These are phyloP conservation scores for Dipodomys stephensi DNA, from an alignment of 2,113 vertebrate species.

Conservation along the genomic window DNA sequence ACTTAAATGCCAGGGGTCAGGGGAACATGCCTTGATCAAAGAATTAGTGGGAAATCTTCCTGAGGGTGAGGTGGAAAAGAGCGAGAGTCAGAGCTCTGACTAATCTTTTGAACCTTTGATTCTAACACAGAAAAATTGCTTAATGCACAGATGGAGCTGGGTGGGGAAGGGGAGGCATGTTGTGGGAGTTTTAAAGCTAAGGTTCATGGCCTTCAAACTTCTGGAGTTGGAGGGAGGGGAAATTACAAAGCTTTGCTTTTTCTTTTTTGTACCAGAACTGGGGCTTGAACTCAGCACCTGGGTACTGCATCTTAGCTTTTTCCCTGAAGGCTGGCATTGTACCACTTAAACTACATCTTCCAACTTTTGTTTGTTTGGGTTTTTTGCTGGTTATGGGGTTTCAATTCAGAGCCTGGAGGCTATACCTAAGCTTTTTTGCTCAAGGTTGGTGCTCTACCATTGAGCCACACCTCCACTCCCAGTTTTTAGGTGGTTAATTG, in stretches of 20 bases:
- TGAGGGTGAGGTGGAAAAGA: constrained; percentile 59
- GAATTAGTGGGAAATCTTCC: constrained; percentile 70
- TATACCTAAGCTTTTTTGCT: too few species aligned
- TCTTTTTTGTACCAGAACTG: too few species aligned
- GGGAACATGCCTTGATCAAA: constrained; percentile 35
- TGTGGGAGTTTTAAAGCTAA: constrained; percentile 49
- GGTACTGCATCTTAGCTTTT: too few species aligned
- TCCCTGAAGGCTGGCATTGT: too few species aligned
- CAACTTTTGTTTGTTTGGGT: too few species aligned
- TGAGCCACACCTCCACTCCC: too few species aligned
- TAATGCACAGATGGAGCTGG: constrained; percentile 56
- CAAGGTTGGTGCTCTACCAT: too few species aligned
- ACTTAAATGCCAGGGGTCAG: constrained; percentile 60
- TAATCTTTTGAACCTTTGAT: constrained; percentile 54
- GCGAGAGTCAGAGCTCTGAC: background rate
- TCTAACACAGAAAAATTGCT: constrained; percentile 40
- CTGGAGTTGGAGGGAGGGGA: background rate
- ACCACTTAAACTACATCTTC: too few species aligned
- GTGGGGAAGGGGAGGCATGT: background rate
- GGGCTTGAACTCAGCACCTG: too few species aligned
- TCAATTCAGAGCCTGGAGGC: too few species aligned
- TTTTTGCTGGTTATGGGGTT: too few species aligned
- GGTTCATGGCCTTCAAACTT: background rate
- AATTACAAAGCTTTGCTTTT: background rate
- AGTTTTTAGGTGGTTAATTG: too few species aligned